Percentiles rank a stretch among this genome's conserved stretches.
phyloP scores from a whole-genome alignment of 2,888 invertebrate species.

The Troilus luridus region DNA sequence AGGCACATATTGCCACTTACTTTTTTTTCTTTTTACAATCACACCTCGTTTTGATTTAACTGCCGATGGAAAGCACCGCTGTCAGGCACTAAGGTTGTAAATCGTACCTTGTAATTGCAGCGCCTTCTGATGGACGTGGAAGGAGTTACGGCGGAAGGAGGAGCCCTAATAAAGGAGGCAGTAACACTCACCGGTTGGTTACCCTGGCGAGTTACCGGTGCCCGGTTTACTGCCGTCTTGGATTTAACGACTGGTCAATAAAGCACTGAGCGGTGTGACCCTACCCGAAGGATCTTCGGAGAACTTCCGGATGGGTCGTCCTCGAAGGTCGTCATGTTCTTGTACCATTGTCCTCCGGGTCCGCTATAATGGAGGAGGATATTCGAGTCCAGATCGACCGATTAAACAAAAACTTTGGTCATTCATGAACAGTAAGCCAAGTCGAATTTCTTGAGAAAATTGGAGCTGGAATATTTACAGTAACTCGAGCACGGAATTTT shows the following conservation, averaged over 20 bases:
- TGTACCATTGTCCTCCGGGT: not conserved
- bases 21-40: not conserved
- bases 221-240: constrained; percentile 24
- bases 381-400: no score
- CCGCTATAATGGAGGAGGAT: no score
- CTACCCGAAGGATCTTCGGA: not conserved
- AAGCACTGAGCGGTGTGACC: constrained; percentile 33
- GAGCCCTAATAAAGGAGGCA: constrained; percentile 36
- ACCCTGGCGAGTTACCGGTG: not conserved
- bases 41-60: not conserved
- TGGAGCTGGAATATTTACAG: no score
- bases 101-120: constrained; percentile 6
- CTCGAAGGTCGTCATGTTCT: not conserved
- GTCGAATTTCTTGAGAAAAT: no score
- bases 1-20: no score
- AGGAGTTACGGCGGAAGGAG: constrained; percentile 28
- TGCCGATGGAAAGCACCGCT: not conserved
- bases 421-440: no score
- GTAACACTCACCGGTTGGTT: constrained; percentile 24
- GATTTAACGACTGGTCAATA: constrained; percentile 19
- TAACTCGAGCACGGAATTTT: no score
- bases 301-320: not conserved
- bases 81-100: constrained; percentile 4
- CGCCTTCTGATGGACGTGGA: constrained; percentile 1
- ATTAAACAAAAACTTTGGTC: no score